Conservation (phyloP, 2,797 vertebrate species). For the Salmo trutta region DNA sequence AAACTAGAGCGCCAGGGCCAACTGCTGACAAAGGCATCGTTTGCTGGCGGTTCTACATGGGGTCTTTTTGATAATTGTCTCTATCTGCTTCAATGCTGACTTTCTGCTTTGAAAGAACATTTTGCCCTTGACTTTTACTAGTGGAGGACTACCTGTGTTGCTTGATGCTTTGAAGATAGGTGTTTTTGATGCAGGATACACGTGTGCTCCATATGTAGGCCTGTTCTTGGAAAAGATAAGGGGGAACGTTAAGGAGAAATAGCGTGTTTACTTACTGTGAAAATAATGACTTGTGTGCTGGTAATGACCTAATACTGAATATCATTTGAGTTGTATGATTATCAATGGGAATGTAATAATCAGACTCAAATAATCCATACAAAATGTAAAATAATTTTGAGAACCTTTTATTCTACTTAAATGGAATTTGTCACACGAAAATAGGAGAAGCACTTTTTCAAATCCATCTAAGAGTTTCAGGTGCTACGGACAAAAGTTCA, state of each 20-base stretch:
- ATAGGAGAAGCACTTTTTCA: not conserved
- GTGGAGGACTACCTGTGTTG: constrained; percentile 44
- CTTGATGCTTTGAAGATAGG: constrained; percentile 50
- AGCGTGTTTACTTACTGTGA: not conserved
- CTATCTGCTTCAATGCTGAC: constrained; percentile 36
- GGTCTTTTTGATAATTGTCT: constrained; percentile 57
- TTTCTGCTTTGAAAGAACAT: constrained; percentile 52
- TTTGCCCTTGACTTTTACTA: constrained; percentile 47
- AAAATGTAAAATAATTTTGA: too few relatives aligned
- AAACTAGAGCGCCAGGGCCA: constrained; percentile 52
- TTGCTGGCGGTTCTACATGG: constrained; percentile 39
- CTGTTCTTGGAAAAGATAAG: not conserved
- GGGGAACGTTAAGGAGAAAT: too few relatives aligned
- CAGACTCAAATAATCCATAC: too few relatives aligned
- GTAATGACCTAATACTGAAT: too few relatives aligned
- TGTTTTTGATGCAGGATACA: constrained; percentile 31
- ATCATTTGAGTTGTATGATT: too few relatives aligned
- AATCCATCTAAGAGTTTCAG: not conserved
- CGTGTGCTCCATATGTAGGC: constrained; percentile 5
- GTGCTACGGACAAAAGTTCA: too few relatives aligned
- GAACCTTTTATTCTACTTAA: too few relatives aligned
- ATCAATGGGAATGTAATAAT: too few relatives aligned
- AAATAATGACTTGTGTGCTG: too few relatives aligned
- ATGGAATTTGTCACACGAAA: not conserved
- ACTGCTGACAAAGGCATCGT: constrained; percentile 59